These are phyloP conservation scores for Apodemia duryi DNA, from an alignment of 2,888 invertebrate species.

Conservation along the genomic window DNA sequence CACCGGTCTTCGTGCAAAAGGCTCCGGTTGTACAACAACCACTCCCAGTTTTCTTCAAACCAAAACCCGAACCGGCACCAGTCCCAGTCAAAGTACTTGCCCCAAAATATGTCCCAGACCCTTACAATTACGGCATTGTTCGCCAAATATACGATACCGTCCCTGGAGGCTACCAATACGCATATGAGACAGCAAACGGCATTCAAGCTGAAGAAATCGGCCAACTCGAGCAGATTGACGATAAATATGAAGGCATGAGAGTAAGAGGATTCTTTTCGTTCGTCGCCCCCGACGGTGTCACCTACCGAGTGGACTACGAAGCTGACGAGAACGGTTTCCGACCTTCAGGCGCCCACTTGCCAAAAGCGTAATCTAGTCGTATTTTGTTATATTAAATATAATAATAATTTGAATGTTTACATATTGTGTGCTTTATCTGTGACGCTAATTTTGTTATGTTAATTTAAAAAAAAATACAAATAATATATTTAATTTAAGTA, in stretches of 20 bases:
- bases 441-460: conserved; percentile 1
- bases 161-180: conserved; percentile 67
- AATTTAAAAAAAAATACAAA: not conserved
- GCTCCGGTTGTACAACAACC: not conserved
- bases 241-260: conserved; percentile 48
- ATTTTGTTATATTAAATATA: not conserved
- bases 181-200: conserved; percentile 72
- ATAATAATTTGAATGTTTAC: not conserved
- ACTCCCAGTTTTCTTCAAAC: not conserved
- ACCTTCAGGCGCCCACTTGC: conserved; percentile 57
- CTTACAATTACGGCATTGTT: conserved; percentile 62
- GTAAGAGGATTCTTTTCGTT: conserved; percentile 67
- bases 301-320: conserved; percentile 69
- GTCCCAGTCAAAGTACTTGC: conserved; percentile 11
- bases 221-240: conserved; percentile 52
- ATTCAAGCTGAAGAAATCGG: conserved; percentile 70
- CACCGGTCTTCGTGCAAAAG: not conserved
- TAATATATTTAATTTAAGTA: not conserved
- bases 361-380: conserved; percentile 33
- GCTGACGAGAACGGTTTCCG: conserved; percentile 70
- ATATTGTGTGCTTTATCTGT: not conserved
- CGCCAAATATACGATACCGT: conserved; percentile 57
- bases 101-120: conserved; percentile 27
- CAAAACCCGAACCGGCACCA: not conserved
- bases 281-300: conserved; percentile 63